Conservation (phyloP, 2,113 vertebrate species). For the Serilophus lunatus region DNA sequence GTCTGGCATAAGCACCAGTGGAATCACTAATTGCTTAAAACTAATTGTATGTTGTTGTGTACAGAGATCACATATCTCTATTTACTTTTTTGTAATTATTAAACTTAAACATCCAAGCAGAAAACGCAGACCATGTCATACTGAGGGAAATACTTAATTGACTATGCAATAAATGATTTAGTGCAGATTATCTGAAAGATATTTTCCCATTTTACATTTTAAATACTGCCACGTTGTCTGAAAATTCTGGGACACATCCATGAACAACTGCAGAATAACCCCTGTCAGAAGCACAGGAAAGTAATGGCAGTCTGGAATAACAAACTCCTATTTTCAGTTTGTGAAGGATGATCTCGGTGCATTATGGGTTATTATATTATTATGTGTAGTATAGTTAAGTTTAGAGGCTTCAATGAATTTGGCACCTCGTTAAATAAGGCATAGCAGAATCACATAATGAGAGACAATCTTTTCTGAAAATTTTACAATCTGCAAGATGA, state of each 20-base stretch:
- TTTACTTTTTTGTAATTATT: constrained; percentile 49
- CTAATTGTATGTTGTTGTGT: constrained; percentile 38
- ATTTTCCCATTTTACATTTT: constrained; percentile 31
- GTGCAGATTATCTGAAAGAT: constrained; percentile 28
- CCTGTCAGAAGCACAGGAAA: constrained; percentile 21
- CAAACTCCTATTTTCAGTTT: background rate
- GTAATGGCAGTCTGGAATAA: constrained; percentile 31
- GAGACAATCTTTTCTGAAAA: background rate
- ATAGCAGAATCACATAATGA: background rate
- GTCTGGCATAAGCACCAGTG: background rate
- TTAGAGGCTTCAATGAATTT: background rate
- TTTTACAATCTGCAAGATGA: background rate
- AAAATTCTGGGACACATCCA: background rate
- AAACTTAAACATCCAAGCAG: constrained; percentile 40
- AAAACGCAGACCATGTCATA: constrained; percentile 19
- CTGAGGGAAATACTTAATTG: constrained; percentile 38
- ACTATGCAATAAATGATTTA: constrained; percentile 48
- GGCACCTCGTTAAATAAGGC: background rate
- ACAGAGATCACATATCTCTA: background rate
- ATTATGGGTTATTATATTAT: background rate
- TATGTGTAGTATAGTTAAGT: background rate
- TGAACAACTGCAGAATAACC: constrained; percentile 26
- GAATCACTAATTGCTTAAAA: constrained; percentile 38
- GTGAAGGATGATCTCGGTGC: background rate
- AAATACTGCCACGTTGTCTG: constrained; percentile 31